phyloP scores from a whole-genome alignment of 2,888 invertebrate genomes.

The Aleiodes alternator region DNA sequence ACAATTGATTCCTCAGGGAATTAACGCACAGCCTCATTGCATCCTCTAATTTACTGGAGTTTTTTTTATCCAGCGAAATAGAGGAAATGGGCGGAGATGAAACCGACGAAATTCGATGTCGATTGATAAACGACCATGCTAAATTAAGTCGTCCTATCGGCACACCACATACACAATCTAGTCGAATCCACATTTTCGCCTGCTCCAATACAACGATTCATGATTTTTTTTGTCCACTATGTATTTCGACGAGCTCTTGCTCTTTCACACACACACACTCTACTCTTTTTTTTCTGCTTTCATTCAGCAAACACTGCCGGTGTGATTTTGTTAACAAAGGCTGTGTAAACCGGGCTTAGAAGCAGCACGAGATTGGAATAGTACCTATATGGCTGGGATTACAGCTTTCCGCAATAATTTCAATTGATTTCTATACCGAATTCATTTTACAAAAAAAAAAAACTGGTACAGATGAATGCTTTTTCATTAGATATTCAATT shows the following conservation, averaged over 20 bases:
- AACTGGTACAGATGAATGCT: conserved; percentile 40
- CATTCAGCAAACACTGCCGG: conserved; percentile 57
- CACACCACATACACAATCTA: conserved; percentile 42
- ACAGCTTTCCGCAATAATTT: conserved; percentile 63
- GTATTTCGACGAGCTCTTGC: conserved; percentile 41
- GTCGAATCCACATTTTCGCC: conserved; percentile 31
- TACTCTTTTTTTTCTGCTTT: conserved; percentile 26
- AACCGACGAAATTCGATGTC: conserved; percentile 58
- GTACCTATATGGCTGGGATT: conserved; percentile 59
- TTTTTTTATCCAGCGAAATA: not conserved
- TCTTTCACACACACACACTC: conserved; percentile 13
- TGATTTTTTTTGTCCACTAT: conserved; percentile 34
- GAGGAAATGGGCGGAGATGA: conserved; percentile 35
- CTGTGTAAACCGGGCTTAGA: conserved; percentile 34
- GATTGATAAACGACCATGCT: conserved; percentile 66
- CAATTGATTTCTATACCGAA: conserved; percentile 61
- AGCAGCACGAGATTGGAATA: conserved; percentile 43
- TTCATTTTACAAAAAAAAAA: conserved; percentile 34
- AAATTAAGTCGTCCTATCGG: conserved; percentile 61
- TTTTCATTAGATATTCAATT: conserved; percentile 20
- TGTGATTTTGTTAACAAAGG: conserved; percentile 68
- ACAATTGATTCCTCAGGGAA: conserved; percentile 46
- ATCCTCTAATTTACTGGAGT: conserved; percentile 4
- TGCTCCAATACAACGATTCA: conserved; percentile 19
- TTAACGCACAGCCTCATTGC: conserved; percentile 41